Evolutionary conservation across 2,888 invertebrate species (phyloP), one percentile per base, ranked within the genome.

Genomic region (Heliconius hortense): DNA sequence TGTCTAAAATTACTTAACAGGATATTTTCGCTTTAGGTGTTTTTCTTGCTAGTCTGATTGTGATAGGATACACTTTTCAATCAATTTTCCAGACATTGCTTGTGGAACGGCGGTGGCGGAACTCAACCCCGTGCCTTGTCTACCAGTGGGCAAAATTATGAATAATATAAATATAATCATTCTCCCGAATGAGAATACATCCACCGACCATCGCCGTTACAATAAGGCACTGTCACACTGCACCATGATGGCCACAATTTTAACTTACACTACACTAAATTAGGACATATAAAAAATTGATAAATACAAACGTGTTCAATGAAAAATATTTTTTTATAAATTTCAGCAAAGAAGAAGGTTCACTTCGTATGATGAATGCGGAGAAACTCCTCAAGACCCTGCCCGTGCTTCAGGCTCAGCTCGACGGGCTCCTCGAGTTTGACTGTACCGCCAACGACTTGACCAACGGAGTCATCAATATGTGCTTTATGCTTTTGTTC

Each of bases 401-500:
- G 85, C 99, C 99, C 77, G 97, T 98, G 76, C 95, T 99, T 81
- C 99, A 99, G 91, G 96, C 97, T 77, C 99, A 99, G 93, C 94
- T 99, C 87, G 99, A 99, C 93, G 97, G 97, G 13, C 95, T 99
- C 80, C 94, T 99, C 82, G 99, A 99, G 94, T 99, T 99, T 94
- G 99, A 99, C 94, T 98, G 98, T 90, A 97, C 98, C 53, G 96
- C 98, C 82, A 98, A 98, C 90, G 99, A 99, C 90, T 96, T 99
- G 89, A 98, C 98, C 85, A 99, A 99, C 91, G 98, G 99, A 79
- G 99, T 99, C 84, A 99, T 99, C 92, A 99, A 99, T 89, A 98
- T 99, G 96, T 98, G 98, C 88, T 99, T 99, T 92, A 99, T 99
- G 97, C 95, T 99, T 82, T 96, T 99, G 79, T 99, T 99, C 94